Evolutionary conservation across 2,113 vertebrate species (phyloP), one percentile per base, ranked within the genome.

Genomic region (Piliocolobus tephrosceles): DNA sequence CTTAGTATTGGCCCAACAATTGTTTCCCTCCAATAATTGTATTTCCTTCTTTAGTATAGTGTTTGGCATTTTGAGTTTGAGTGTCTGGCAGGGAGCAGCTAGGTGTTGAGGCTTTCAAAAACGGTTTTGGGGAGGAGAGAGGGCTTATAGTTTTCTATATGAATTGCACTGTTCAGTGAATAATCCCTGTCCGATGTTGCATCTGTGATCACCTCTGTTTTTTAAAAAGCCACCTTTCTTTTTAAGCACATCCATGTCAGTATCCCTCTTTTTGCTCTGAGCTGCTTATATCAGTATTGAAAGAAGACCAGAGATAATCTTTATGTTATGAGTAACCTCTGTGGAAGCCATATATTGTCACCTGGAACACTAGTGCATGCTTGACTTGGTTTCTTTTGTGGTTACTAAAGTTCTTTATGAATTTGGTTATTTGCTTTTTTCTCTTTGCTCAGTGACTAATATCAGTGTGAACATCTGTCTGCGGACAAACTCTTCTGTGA

Each of bases 381-480:
- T 64, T 86, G 43, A 91, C 27, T 35, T 92, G 25, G 23, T 89
- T 96, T 89, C 64, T 91, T 88, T 87, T 84, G 52, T 2, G 0
- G 70, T 70, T 43, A 50, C n/a, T 7, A 0, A 83, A 73, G 6
- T 95, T 97, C 23, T 35, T 92, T 92, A 83, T 43, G 78, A 55
- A 20, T 87, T 76, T 88, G n/a, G 27, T 92, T 91, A 22, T 52
- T 95, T 95, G 58, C 27, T 85, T 90, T 64, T 32, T 12, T 85
- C 40, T 86, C 40, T 75, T 94, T 90, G 61, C 43, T 90, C 64
- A 79, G 18, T 93, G 58, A 93, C 57, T 94, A 92, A 86, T 85
- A 75, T 50, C 61, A 55, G 25, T 58, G 12, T 70, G 79, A 88
- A 87, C 32, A 45, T 90, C 50, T 87, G 10, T 80, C 81, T 91